These are phyloP conservation scores for Erannis defoliaria DNA, from an alignment of 2,888 invertebrate genomes.

Conservation along the genomic window DNA sequence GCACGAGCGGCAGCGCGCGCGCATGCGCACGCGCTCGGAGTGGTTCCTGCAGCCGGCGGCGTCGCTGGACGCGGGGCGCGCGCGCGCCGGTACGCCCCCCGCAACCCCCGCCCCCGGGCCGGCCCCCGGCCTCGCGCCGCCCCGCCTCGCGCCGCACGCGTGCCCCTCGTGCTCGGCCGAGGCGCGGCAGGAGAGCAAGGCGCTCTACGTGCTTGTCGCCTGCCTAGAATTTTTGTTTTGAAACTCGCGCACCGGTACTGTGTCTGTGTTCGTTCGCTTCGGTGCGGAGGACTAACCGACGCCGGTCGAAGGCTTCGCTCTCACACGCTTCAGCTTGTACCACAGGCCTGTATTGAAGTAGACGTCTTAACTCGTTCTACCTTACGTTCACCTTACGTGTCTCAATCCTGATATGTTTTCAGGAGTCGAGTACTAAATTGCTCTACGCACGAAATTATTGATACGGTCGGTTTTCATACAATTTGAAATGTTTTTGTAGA, in stretches of 20 bases:
- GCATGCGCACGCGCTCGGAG: constrained; percentile 98
- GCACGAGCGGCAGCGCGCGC: constrained; percentile 97
- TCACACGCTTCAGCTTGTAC: constrained; percentile 3
- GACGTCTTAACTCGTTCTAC: too few species aligned
- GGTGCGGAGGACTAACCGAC: constrained; percentile 77
- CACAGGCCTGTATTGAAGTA: too few species aligned
- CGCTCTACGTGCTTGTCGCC: constrained; percentile 84
- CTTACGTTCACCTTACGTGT: too few species aligned
- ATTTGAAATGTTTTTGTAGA: too few species aligned
- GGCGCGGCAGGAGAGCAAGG: constrained; percentile 72
- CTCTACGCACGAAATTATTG: too few species aligned
- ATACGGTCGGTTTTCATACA: too few species aligned
- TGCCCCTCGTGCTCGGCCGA: constrained; percentile 54
- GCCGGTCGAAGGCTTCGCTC: constrained; percentile 60
- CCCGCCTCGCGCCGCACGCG: constrained; percentile 43
- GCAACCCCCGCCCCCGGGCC: constrained; percentile 45
- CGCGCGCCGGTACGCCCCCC: constrained; percentile 77
- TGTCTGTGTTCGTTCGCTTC: constrained; percentile 76
- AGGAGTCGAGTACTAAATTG: too few species aligned
- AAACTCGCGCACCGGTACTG: constrained; percentile 79
- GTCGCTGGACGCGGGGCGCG: constrained; percentile 77
- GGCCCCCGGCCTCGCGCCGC: constrained; percentile 42
- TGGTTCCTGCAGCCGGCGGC: constrained; percentile 96
- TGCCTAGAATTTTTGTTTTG: constrained; percentile 86
- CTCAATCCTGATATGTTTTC: too few species aligned